Evolutionary conservation across 2,888 invertebrate genomes (phyloP), one percentile per base, ranked within the genome.

Genomic region (Andrena hattorfiana): DNA sequence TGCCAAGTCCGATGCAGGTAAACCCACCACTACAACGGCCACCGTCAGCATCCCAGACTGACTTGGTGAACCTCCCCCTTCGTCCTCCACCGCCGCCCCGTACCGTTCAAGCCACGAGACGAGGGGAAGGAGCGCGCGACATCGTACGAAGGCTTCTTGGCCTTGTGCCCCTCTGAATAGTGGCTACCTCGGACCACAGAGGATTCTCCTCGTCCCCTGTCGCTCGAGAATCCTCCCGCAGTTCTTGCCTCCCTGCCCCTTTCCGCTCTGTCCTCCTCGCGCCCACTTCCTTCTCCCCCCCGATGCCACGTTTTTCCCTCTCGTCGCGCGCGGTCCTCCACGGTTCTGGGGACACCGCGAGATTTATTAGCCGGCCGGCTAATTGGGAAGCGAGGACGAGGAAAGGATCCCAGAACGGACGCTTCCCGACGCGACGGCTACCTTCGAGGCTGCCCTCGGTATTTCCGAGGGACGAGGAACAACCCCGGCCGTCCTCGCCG

Each of bases 81-180:
- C 67, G 69, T 20, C 8, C 23, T 23, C 7, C 10, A 13, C 56
- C 56, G 10, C 3, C 26, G 56, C 10, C 10, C 56, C 56, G 13
- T 26, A 10, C 10, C 26, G 23, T 42, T 42, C 4, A 42, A 42
- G 42, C n/a, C 20, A 8, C 7, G 54, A 10, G 8, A 54, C 20
- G 20, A 3, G 54, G 20, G 71, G 85, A 83, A 85, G 81, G 80
- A 87, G 85, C 20, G 59, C 88, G 89, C 85, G 86, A 86, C 90
- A 87, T 86, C 86, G 80, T 83, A 79, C 77, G 62, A 73, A 83
- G 81, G 76, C 84, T 79, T 84, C 84, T 89, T 89, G 90, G 90
- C 90, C 90, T 90, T 90, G 90, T 87, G 88, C 88, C 90, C 89
- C 79, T 78, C 84, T 81, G 85, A 79, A 86, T 85, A 85, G 81